These are phyloP conservation scores for Drosophila demipolita DNA, from an alignment of 2,888 invertebrate genomes.

Conservation along the genomic window DNA sequence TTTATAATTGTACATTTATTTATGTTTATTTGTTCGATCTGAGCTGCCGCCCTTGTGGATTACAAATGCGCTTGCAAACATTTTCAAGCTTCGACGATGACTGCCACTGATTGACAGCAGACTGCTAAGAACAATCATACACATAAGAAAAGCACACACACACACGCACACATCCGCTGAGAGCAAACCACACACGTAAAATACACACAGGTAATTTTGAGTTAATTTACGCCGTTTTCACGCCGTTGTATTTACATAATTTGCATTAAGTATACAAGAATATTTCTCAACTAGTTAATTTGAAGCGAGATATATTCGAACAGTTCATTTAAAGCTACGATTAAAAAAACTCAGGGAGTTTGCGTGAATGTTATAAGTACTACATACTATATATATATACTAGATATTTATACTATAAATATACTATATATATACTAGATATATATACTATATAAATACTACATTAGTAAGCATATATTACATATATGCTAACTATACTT, in stretches of 20 bases:
- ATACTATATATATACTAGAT: no score
- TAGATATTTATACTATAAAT: no score
- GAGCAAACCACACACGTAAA: conserved; percentile 14
- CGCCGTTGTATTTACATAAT: conserved; percentile 26
- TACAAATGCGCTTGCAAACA: conserved; percentile 33
- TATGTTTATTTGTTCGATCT: conserved; percentile 7
- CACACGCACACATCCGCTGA: conserved; percentile 6
- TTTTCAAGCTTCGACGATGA: conserved; percentile 46
- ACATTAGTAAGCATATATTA: no score
- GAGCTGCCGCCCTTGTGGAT: conserved; percentile 20
- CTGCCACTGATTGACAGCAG: conserved; percentile 58
- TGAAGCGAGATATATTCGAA: conserved; percentile 3
- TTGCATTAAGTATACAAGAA: conserved; percentile 23
- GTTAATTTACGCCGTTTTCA: conserved; percentile 44
- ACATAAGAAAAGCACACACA: conserved; percentile 11
- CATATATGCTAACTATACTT: background rate
- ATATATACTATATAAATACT: no score
- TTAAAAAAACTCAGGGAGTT: background rate
- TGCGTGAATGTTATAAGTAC: background rate
- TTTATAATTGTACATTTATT: conserved; percentile 3
- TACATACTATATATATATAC: no score
- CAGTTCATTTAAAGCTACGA: background rate
- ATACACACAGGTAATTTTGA: conserved; percentile 55
- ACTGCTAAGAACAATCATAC: conserved; percentile 40
- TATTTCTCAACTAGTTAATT: conserved; percentile 24